Conservation (phyloP, 2,113 vertebrate species). For the Sorex araneus region DNA sequence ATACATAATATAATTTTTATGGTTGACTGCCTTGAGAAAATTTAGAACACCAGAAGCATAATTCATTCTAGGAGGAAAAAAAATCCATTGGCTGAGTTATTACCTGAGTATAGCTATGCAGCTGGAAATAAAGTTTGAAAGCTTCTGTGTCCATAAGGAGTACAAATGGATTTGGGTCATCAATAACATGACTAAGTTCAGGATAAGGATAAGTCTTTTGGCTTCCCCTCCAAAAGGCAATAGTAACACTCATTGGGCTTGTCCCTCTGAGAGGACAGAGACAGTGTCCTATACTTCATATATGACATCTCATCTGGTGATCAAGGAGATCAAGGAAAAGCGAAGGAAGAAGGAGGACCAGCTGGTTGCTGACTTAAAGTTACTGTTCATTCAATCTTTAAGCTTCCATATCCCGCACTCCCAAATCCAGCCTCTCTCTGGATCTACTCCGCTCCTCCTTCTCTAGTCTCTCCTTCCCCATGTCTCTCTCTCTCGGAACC, state of each 20-base stretch:
- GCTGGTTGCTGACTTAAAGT: too few relatives aligned
- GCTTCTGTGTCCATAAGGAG: slow-evolving; percentile 73
- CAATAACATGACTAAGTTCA: slow-evolving; percentile 77
- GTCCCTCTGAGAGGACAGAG: slow-evolving; percentile 30
- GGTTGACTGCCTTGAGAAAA: slow-evolving; percentile 83
- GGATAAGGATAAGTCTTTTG: slow-evolving; percentile 66
- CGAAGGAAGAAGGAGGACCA: too few relatives aligned
- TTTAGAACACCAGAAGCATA: slow-evolving; percentile 82
- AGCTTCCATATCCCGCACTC: too few relatives aligned
- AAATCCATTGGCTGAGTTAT: slow-evolving; percentile 83
- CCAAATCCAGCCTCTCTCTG: too few relatives aligned
- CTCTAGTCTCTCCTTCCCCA: too few relatives aligned
- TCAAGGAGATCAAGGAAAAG: too few relatives aligned
- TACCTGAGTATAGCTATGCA: slow-evolving; percentile 77
- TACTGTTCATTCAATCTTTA: too few relatives aligned
- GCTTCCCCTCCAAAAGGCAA: slow-evolving; percentile 65
- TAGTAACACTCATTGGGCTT: slow-evolving; percentile 10
- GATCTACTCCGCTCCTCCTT: too few relatives aligned
- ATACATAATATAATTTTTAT: slow-evolving; percentile 85
- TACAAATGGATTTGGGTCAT: slow-evolving; percentile 83
- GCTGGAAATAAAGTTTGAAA: slow-evolving; percentile 84
- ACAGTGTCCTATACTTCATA: neutral
- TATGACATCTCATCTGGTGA: neutral
- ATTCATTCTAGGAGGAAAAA: slow-evolving; percentile 79
- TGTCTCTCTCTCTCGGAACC: too few relatives aligned